Percentiles rank a stretch among this genome's conserved stretches.
Evolutionary conservation across 2,888 invertebrate genomes (phyloP).

Genomic region (Zonitis immaculata): DNA sequence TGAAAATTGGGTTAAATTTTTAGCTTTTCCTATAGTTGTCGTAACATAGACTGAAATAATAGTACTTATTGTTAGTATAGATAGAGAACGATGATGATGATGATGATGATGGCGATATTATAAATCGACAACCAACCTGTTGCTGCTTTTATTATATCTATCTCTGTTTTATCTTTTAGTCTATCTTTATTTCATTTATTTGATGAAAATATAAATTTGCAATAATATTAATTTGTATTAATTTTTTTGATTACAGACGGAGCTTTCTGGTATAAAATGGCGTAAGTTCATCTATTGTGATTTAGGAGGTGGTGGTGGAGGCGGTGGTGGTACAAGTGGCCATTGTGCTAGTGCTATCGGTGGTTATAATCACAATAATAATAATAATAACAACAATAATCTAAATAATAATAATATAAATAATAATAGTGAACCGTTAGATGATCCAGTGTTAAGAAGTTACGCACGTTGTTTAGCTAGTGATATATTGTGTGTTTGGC

Average conservation of each 20-base stretch:
- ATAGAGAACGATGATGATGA: too few relatives aligned
- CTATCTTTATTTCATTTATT: neutral
- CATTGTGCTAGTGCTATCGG: constrained; percentile 26
- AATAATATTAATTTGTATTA: neutral
- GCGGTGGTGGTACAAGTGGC: constrained; percentile 39
- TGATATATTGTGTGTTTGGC: constrained; percentile 98
- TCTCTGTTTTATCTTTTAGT: neutral
- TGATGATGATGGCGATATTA: neutral
- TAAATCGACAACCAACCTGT: constrained; percentile 1
- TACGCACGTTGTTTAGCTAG: constrained; percentile 88
- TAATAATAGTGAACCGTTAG: constrained; percentile 62
- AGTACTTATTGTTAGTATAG: too few relatives aligned
- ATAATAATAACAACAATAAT: constrained; percentile 34
- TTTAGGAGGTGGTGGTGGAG: constrained; percentile 52
- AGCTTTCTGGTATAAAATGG: constrained; percentile 99
- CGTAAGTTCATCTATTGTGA: constrained; percentile 88
- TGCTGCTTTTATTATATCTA: neutral
- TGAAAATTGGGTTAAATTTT: too few relatives aligned
- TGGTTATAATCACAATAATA: constrained; percentile 14
- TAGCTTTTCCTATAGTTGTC: too few relatives aligned
- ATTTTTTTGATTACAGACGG: constrained; percentile 76
- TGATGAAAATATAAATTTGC: neutral
- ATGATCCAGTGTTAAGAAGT: constrained; percentile 86
- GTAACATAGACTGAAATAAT: too few relatives aligned
- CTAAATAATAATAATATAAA: neutral